phyloP scores from a whole-genome alignment of 1,140 invertebrate genomes.

The Pseudomyrmex concolor region DNA sequence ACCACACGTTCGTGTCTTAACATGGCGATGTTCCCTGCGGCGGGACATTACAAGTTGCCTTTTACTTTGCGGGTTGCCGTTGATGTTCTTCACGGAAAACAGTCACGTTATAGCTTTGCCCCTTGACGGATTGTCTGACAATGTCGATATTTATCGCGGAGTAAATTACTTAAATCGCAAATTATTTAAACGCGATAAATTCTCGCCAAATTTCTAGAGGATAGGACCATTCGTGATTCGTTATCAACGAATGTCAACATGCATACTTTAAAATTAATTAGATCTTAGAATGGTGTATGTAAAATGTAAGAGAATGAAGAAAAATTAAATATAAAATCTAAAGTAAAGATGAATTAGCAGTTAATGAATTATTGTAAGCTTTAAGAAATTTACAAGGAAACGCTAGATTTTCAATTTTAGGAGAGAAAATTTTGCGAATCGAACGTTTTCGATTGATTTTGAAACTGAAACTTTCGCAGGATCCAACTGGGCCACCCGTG shows the following conservation, averaged over 20 bases:
- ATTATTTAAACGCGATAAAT: background rate
- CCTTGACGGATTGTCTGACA: background rate
- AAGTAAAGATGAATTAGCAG: no score
- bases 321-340: background rate
- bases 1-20: conserved; percentile 57
- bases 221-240: background rate
- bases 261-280: background rate
- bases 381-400: background rate
- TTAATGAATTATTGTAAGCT: no score
- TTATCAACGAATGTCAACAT: background rate
- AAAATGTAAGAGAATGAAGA: background rate
- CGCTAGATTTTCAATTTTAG: background rate
- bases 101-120: conserved; percentile 18
- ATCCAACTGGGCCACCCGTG: background rate
- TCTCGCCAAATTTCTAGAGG: background rate
- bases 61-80: conserved; percentile 22
- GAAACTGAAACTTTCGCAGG: no score
- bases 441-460: background rate
- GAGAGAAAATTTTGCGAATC: background rate
- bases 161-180: background rate
- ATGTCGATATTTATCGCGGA: background rate
- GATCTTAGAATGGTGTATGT: background rate
- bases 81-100: background rate
- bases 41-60: conserved; percentile 22
- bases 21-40: conserved; percentile 61